These are phyloP conservation scores for Sipha flava DNA, from an alignment of 1,140 invertebrate species.

Conservation along the genomic window DNA sequence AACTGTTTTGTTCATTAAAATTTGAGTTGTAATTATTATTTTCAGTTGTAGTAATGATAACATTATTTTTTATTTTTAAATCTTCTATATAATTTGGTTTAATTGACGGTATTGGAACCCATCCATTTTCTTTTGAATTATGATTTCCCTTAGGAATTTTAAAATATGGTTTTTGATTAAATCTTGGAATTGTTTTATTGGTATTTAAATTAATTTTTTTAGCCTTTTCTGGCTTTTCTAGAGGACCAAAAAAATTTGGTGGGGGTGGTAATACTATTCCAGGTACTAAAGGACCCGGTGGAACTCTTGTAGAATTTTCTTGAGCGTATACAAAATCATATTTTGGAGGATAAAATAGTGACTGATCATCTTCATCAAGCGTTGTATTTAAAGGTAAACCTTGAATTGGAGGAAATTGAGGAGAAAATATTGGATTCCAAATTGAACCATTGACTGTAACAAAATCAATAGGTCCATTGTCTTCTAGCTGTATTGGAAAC, in stretches of 20 bases:
- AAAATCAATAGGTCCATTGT: conserved; percentile 67
- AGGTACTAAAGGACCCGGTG: conserved; percentile 74
- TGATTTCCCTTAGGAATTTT: conserved; percentile 28
- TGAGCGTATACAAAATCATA: conserved; percentile 75
- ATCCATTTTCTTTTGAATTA: conserved; percentile 28
- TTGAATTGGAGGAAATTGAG: conserved; percentile 42
- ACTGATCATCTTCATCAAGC: conserved; percentile 78
- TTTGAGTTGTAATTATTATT: background rate
- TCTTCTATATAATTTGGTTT: conserved; percentile 39
- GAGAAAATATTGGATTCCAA: conserved; percentile 39
- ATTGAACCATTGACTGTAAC: conserved; percentile 45
- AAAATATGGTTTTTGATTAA: conserved; percentile 27
- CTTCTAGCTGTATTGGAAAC: conserved; percentile 74
- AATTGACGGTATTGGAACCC: conserved; percentile 39
- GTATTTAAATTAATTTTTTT: conserved; percentile 28
- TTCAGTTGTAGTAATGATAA: background rate
- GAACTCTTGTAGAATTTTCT: conserved; percentile 66
- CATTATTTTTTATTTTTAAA: conserved; percentile 29
- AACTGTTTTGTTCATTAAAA: background rate
- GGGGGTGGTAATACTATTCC: conserved; percentile 79
- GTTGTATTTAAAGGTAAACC: conserved; percentile 52
- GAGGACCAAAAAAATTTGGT: conserved; percentile 67
- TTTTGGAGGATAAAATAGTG: conserved; percentile 78
- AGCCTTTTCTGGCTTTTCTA: conserved; percentile 44
- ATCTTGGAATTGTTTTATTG: conserved; percentile 24